phyloP scores from a whole-genome alignment of 2,888 invertebrate genomes.

The Clanis bilineata region DNA sequence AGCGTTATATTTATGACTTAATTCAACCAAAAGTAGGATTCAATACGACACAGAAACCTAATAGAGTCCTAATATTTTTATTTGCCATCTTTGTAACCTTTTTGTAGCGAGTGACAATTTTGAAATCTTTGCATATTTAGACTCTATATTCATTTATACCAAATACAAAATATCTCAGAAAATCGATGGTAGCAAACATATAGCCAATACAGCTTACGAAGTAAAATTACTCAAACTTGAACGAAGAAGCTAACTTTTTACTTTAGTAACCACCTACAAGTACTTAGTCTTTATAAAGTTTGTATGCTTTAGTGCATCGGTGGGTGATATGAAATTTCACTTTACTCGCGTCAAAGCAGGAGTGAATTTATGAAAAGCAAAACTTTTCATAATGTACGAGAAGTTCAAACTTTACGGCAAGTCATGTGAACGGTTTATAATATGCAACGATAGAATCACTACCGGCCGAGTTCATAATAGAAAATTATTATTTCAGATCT shows the following conservation, averaged over 20 bases:
- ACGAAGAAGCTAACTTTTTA: constrained; percentile 36
- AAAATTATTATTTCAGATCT: background rate
- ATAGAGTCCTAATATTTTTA: too few relatives aligned
- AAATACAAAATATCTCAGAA: too few relatives aligned
- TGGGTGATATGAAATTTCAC: constrained; percentile 44
- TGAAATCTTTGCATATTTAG: too few relatives aligned
- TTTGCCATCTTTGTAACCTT: too few relatives aligned
- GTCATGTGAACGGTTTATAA: constrained; percentile 22
- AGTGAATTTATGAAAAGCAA: constrained; percentile 39
- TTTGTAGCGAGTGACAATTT: too few relatives aligned
- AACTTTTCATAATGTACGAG: constrained; percentile 36
- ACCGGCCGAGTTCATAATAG: constrained; percentile 10
- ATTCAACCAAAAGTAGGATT: too few relatives aligned
- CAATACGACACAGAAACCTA: too few relatives aligned
- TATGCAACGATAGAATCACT: background rate
- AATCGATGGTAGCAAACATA: too few relatives aligned
- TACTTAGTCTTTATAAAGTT: constrained; percentile 20
- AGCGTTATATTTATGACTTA: too few relatives aligned
- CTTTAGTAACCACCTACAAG: constrained; percentile 26
- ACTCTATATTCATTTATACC: too few relatives aligned
- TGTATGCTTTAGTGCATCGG: constrained; percentile 39
- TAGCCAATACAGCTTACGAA: background rate
- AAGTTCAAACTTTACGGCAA: constrained; percentile 30
- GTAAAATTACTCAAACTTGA: constrained; percentile 7
- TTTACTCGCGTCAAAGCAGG: constrained; percentile 34